Evolutionary conservation across 64 coral and sea anemone genomes (phyloP).

Genomic region (Trachythela sp.): DNA sequence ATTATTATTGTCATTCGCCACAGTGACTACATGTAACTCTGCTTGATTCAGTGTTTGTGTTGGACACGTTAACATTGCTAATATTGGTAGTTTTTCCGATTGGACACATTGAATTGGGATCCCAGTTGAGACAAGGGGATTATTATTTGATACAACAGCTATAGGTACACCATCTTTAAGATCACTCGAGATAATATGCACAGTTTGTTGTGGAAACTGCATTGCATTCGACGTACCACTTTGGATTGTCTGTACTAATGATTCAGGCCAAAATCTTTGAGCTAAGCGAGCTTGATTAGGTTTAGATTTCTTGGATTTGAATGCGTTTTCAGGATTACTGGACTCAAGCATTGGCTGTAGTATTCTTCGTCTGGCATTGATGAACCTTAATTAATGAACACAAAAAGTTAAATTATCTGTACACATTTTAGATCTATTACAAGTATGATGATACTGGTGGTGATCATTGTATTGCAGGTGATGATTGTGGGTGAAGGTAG

Average conservation of each 20-base stretch:
- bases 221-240: neutral
- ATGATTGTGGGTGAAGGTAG: no score
- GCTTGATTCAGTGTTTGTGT: neutral
- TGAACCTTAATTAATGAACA: constrained; percentile 17
- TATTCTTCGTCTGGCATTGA: constrained; percentile 17
- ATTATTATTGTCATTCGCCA: neutral
- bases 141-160: neutral
- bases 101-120: neutral
- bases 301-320: constrained; percentile 4
- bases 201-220: neutral
- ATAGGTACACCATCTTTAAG: neutral
- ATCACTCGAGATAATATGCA: neutral
- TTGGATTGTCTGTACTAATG: constrained; percentile 2
- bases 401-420: neutral
- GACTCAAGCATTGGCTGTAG: constrained; percentile 8
- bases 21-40: neutral
- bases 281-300: neutral
- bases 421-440: neutral
- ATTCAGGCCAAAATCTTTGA: constrained; percentile 21
- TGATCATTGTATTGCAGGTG: no score
- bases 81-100: neutral
- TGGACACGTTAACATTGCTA: neutral
- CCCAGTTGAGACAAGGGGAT: neutral
- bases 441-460: no score
- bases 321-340: neutral